Evolutionary conservation across 2,797 vertebrate species (phyloP).

Genomic region (Anabacerthia variegaticeps): DNA sequence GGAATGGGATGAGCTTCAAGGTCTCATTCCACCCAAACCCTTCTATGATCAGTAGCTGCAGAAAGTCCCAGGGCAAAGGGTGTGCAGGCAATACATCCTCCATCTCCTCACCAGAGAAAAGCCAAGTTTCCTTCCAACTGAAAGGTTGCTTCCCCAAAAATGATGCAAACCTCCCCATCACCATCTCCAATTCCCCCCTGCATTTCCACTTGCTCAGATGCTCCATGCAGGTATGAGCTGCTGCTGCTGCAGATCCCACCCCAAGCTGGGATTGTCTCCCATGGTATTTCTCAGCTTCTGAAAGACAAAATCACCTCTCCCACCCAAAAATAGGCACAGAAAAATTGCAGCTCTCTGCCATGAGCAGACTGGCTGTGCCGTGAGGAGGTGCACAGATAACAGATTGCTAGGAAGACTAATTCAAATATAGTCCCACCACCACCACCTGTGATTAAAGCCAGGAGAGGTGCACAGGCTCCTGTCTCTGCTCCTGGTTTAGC

Average conservation of each 20-base stretch:
- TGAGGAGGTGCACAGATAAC: neutral
- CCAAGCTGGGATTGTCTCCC: neutral
- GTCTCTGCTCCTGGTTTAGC: neutral
- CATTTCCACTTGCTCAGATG: neutral
- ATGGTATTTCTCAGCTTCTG: neutral
- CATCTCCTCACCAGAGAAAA: neutral
- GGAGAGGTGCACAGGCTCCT: neutral
- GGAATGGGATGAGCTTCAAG: neutral
- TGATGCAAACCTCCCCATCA: too few species aligned
- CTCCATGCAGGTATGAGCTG: neutral
- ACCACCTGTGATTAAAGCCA: neutral
- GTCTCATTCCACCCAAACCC: neutral
- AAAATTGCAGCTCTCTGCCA: neutral
- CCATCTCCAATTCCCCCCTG: neutral
- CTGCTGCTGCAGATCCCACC: neutral
- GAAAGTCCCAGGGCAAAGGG: neutral
- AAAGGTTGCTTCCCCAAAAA: neutral
- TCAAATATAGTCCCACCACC: neutral
- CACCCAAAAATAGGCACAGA: neutral
- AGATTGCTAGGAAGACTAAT: neutral
- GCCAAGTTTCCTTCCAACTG: neutral
- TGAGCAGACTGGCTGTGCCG: neutral
- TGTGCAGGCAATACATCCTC: neutral
- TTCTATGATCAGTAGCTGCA: neutral
- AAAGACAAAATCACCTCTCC: neutral